Conservation (phyloP, 2,113 vertebrate genomes). For the Alces alces region DNA sequence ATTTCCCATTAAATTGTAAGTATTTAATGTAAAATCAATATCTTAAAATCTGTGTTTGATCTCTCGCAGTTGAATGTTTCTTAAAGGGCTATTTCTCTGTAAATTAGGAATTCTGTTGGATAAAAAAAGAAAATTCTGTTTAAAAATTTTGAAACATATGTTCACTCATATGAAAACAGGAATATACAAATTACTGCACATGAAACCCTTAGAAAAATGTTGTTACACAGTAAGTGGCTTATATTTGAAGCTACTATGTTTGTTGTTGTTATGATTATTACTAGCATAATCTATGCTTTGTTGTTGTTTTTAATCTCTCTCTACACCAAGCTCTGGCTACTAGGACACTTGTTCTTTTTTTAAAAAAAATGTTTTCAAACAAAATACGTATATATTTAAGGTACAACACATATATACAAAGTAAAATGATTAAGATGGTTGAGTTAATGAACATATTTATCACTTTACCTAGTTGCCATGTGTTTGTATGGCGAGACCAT, state of each 20-base stretch:
- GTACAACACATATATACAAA: neutral
- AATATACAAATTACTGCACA: too few relatives aligned
- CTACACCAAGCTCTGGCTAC: neutral
- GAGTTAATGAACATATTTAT: neutral
- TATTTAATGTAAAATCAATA: neutral
- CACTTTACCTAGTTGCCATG: neutral
- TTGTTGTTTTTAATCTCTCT: neutral
- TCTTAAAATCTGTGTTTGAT: neutral
- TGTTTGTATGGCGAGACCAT: neutral
- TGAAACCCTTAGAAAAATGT: neutral
- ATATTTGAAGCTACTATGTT: neutral
- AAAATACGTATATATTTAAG: neutral
- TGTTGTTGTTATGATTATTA: neutral
- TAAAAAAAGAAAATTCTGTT: neutral
- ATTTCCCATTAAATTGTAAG: neutral
- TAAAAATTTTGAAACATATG: constrained; percentile 35
- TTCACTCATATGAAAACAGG: neutral
- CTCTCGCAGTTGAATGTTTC: neutral
- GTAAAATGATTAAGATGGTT: neutral
- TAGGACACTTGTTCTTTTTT: neutral
- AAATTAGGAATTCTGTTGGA: constrained; percentile 27
- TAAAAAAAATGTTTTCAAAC: neutral
- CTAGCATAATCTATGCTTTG: neutral
- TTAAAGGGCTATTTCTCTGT: constrained; percentile 26
- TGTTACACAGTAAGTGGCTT: neutral